Evolutionary conservation across 1,140 invertebrate species (phyloP), one percentile per base, ranked within the genome.

Genomic region (Rhagoletis pomonella): DNA sequence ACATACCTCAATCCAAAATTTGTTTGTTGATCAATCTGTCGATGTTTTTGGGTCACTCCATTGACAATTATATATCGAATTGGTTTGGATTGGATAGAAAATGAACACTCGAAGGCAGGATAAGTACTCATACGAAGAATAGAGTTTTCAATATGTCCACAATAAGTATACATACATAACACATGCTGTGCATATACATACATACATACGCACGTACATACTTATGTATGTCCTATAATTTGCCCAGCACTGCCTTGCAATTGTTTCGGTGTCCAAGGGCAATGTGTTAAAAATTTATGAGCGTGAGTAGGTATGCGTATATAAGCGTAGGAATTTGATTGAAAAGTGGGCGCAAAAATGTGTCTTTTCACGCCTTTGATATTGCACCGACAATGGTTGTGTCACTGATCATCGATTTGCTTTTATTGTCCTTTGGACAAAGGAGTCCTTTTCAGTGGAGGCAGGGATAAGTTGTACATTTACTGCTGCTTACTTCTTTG

Each of bases 61-160:
- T 55, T 81, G 73, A 58, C 73, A 81, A 73, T 73, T 73, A 73
- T 47, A 73, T 47, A 73, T 47, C 44, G 47, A 73, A 73, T 81
- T 55, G 73, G 42, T 81, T 81, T 81, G 73, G 19, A 81, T 12
- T 55, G 42, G 44, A 3, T 29, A 6, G 64, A 19, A 67, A 67
- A 29, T 19, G 29, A 55, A 81, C 6, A 81, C 4, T 7, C 3
- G 60, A 17, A n/a, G 60, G n/a, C 12, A 14, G n/a, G 60, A 62
- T 29, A 29, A 62, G 60, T 3, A 3, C 7, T 14, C 7, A 1
- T 14, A 14, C 4, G 17, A 4, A 14, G n/a, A 62, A 62, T 4
- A 62, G 12, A 62, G 39, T 73, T 47, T 55, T 81, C 73, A 81
- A 81, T 81, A 55, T 81, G 73, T 81, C 55, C 73, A 81, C 55